Conservation (phyloP, 1,140 invertebrate species). For the Tigriopus japonicus region DNA sequence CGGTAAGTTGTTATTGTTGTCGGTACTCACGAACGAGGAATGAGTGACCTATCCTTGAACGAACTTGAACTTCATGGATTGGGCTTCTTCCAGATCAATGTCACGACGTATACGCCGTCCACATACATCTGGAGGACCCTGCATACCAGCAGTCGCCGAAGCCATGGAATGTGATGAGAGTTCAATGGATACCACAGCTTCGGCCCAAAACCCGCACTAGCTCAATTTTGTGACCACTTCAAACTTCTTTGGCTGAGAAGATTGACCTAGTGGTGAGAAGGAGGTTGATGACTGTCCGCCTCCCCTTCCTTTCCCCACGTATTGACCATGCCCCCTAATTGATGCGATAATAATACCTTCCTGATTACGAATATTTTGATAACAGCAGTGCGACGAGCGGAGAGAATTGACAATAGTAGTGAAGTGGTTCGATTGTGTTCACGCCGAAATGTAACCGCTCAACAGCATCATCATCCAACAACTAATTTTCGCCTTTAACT, state of each 20-base stretch:
- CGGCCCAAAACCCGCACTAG: not conserved
- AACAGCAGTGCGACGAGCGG: not conserved
- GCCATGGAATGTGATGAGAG: not conserved
- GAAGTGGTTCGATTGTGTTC: not conserved
- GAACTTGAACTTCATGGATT: not conserved
- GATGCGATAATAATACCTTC: not conserved
- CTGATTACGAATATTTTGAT: not conserved
- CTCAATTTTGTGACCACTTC: not conserved
- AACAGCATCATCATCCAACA: not conserved
- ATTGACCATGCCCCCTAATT: not conserved
- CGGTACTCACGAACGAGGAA: no score
- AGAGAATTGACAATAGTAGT: not conserved
- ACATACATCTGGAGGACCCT: not conserved
- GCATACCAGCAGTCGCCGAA: not conserved
- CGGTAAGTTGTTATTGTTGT: conserved; percentile 15
- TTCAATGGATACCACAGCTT: not conserved
- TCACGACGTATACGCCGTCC: not conserved
- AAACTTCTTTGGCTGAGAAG: not conserved
- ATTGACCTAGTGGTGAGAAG: not conserved
- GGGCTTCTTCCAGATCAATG: not conserved
- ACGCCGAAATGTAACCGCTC: not conserved
- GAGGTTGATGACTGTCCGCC: not conserved
- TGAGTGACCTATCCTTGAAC: not conserved
- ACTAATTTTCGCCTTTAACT: not conserved
- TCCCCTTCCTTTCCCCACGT: not conserved